Conservation (phyloP, 2,113 vertebrate species). For the Sardina pilchardus region DNA sequence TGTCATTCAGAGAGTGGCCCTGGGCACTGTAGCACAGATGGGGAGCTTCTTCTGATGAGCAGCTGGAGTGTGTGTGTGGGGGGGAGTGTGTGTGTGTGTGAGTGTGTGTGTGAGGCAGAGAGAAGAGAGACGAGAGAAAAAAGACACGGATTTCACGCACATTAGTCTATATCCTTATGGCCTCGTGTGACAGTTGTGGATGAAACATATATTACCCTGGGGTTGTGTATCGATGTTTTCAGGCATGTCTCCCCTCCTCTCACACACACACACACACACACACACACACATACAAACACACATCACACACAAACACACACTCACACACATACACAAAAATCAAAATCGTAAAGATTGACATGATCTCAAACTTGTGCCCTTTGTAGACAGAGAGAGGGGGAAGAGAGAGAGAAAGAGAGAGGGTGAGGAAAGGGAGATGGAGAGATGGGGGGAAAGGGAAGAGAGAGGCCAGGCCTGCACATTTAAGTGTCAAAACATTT, state of each 20-base stretch:
- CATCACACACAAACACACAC: background rate
- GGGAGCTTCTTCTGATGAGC: background rate
- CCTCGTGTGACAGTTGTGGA: background rate
- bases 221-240: background rate
- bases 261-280: background rate
- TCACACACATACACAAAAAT: background rate
- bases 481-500: conserved; percentile 7
- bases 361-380: background rate
- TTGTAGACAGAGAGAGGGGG: background rate
- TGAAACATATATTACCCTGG: background rate
- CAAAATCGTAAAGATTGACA: background rate
- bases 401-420: background rate
- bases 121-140: background rate
- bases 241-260: background rate
- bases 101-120: background rate
- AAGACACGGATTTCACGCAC: background rate
- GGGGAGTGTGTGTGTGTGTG: background rate
- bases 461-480: background rate
- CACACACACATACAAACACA: conserved; percentile 2
- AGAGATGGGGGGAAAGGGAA: background rate
- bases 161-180: background rate
- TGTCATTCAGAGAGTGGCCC: conserved; percentile 12
- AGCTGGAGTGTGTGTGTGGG: background rate
- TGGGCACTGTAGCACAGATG: background rate
- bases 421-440: background rate